phyloP scores from a whole-genome alignment of 2,888 invertebrate species.

The Drosophila nigricruria region DNA sequence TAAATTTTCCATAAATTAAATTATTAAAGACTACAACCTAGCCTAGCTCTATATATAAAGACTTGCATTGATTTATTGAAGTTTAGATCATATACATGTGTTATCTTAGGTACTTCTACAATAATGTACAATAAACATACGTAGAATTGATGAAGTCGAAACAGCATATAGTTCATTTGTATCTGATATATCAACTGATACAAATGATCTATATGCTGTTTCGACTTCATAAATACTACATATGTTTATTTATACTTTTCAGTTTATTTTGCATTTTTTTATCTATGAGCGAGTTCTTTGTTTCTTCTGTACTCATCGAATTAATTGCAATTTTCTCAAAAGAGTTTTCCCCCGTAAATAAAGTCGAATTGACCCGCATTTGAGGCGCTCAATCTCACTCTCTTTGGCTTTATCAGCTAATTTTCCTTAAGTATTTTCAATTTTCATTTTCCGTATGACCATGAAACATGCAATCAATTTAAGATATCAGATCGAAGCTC shows the following conservation, averaged over 20 bases:
- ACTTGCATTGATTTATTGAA: background rate
- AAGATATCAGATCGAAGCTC: constrained; percentile 54
- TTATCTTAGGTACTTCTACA: too few species aligned
- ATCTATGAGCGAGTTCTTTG: constrained; percentile 1
- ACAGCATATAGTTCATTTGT: too few species aligned
- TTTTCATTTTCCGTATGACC: constrained; percentile 43
- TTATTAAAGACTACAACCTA: background rate
- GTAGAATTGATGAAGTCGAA: too few species aligned
- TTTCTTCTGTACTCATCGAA: background rate
- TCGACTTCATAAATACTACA: background rate
- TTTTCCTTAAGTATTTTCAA: constrained; percentile 34
- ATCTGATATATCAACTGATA: background rate
- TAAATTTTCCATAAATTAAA: background rate
- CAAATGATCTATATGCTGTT: background rate
- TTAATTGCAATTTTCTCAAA: constrained; percentile 26
- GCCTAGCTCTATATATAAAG: background rate
- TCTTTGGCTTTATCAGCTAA: constrained; percentile 46
- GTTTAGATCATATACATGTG: too few species aligned
- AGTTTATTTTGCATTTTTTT: background rate
- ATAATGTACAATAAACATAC: too few species aligned
- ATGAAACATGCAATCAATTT: constrained; percentile 58
- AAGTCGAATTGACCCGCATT: constrained; percentile 41
- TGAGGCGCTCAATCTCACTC: constrained; percentile 7
- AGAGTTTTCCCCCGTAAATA: background rate
- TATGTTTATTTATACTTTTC: background rate